phyloP scores from a whole-genome alignment of 2,797 vertebrate species.

The Rhinatrema bivittatum region DNA sequence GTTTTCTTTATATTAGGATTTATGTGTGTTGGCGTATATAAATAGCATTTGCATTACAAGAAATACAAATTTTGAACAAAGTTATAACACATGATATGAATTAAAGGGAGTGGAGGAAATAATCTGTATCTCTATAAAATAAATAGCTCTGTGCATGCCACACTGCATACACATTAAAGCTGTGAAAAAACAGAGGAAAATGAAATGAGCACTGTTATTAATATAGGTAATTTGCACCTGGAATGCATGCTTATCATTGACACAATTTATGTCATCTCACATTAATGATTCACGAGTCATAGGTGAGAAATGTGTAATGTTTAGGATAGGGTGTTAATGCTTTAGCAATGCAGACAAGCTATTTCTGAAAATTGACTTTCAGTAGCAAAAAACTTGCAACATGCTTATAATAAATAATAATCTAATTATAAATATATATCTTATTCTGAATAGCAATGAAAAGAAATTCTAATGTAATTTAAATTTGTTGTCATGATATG shows the following conservation, averaged over 20 bases:
- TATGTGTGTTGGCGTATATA: too few relatives aligned
- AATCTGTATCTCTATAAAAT: conserved; percentile 5
- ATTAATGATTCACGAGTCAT: conserved; percentile 13
- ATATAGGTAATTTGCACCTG: conserved; percentile 15
- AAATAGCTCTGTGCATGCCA: conserved; percentile 11
- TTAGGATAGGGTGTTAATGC: too few relatives aligned
- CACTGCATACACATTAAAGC: too few relatives aligned
- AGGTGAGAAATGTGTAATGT: conserved; percentile 12
- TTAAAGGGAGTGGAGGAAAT: not conserved
- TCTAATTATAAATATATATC: not conserved
- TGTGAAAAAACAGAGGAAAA: conserved; percentile 9
- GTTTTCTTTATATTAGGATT: too few relatives aligned
- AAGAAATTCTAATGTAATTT: conserved; percentile 11
- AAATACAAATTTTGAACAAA: too few relatives aligned
- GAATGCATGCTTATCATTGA: conserved; percentile 14
- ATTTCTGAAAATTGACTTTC: too few relatives aligned
- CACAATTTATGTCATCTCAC: conserved; percentile 34
- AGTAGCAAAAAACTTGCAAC: not conserved
- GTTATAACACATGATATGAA: too few relatives aligned
- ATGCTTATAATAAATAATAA: not conserved
- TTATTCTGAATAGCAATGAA: conserved; percentile 16
- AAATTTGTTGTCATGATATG: conserved; percentile 15
- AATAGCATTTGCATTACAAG: too few relatives aligned
- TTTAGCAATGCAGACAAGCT: too few relatives aligned
- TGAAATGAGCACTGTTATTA: conserved; percentile 3